A percentile compares a stretch with the other conserved stretches of the same genome.
Evolutionary conservation across 2,888 invertebrate species (phyloP).

Genomic region (Sympetrum striolatum): DNA sequence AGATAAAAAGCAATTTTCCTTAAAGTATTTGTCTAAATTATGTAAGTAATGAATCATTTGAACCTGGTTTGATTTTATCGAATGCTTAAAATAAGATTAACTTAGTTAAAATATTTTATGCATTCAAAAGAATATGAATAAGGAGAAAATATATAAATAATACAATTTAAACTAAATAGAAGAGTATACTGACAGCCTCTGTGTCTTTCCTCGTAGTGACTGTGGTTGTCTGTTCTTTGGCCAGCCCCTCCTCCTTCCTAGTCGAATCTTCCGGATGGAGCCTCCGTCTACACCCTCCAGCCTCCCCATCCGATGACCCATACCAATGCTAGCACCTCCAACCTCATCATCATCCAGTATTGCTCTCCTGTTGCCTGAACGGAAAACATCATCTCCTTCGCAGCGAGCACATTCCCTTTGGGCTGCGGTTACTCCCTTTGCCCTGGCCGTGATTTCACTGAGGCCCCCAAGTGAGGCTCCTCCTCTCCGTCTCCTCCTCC

Average conservation of each 20-base stretch:
- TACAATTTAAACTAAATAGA: not conserved
- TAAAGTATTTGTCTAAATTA: no score
- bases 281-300: constrained; percentile 23
- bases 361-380: not conserved
- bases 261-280: constrained; percentile 15
- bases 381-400: constrained; percentile 31
- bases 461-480: constrained; percentile 1
- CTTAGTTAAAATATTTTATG: no score
- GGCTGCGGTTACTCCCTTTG: not conserved
- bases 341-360: not conserved
- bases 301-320: not conserved
- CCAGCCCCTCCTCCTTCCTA: constrained; percentile 32
- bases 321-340: constrained; percentile 24
- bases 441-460: not conserved
- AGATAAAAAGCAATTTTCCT: no score
- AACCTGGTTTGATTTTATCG: no score
- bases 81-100: no score
- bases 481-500: constrained; percentile 18
- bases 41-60: no score
- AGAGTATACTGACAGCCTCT: constrained; percentile 21
- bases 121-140: not conserved
- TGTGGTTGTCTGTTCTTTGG: constrained; percentile 21
- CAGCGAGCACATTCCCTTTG: constrained; percentile 22
- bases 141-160: not conserved
- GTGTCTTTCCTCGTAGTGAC: constrained; percentile 29